Evolutionary conservation across 1,140 invertebrate genomes (phyloP).

Genomic region (Maconellicoccus hirsutus): DNA sequence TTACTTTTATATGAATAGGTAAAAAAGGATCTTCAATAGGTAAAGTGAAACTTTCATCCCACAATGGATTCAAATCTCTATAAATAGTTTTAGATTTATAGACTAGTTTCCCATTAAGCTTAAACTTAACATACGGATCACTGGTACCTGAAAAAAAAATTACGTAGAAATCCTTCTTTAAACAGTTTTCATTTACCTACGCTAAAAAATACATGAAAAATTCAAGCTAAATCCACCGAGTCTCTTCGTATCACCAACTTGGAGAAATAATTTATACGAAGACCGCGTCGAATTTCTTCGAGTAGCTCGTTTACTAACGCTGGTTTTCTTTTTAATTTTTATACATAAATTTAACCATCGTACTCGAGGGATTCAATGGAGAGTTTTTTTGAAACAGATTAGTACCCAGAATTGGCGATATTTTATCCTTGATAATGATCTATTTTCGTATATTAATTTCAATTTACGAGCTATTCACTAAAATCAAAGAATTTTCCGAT

Average conservation of each 20-base stretch:
- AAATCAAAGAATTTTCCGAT: too few species aligned
- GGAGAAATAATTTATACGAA: background rate
- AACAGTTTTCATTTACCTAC: background rate
- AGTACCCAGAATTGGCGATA: background rate
- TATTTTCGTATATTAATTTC: too few species aligned
- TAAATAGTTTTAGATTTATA: constrained; percentile 89
- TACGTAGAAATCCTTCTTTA: constrained; percentile 11
- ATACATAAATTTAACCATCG: too few species aligned
- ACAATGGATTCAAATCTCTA: constrained; percentile 79
- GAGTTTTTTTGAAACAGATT: too few species aligned
- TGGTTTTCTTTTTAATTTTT: too few species aligned
- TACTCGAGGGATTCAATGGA: too few species aligned
- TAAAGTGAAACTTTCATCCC: constrained; percentile 92
- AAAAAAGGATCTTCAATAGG: constrained; percentile 88
- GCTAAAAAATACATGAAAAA: background rate
- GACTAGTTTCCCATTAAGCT: constrained; percentile 71
- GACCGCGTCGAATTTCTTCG: background rate
- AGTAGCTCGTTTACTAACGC: too few species aligned
- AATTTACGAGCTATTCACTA: too few species aligned
- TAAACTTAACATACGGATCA: constrained; percentile 98
- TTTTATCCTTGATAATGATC: too few species aligned
- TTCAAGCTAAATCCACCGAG: background rate
- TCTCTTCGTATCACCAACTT: background rate
- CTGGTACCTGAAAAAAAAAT: constrained; percentile 59
- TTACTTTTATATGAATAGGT: constrained; percentile 74